Conservation (phyloP, 2,797 vertebrate genomes). For the Lagorchestes hirsutus region DNA sequence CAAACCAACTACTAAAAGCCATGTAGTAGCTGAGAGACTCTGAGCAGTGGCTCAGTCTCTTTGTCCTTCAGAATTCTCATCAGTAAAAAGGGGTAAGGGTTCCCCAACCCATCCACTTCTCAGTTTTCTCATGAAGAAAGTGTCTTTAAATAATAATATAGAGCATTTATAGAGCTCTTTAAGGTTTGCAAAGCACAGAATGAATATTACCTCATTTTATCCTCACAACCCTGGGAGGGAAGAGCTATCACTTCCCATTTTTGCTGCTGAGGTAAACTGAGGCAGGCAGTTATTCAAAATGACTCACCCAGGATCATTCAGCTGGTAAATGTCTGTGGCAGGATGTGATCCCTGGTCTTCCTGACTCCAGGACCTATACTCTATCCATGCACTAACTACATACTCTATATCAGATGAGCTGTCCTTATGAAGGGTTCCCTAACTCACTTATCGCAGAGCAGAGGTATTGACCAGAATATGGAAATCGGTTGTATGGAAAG, state of each 20-base stretch:
- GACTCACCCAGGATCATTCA: not conserved
- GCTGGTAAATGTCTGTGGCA: not conserved
- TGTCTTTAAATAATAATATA: not conserved
- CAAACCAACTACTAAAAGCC: not conserved
- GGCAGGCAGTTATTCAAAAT: not conserved
- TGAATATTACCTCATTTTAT: not conserved
- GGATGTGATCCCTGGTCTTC: not conserved
- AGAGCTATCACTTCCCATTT: not conserved
- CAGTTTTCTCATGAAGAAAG: not conserved
- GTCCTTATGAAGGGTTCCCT: not conserved
- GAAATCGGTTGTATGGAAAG: constrained; percentile 60
- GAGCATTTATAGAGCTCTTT: not conserved
- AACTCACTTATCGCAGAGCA: not conserved
- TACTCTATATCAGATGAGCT: not conserved
- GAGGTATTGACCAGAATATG: constrained; percentile 66
- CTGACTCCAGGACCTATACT: not conserved
- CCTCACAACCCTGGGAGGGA: not conserved
- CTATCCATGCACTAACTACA: not conserved
- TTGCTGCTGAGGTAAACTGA: not conserved
- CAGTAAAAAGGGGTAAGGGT: not conserved
- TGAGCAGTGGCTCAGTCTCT: not conserved
- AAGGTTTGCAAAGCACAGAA: not conserved
- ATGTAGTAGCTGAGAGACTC: not conserved
- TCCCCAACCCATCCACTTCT: not conserved
- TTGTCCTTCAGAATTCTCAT: not conserved